A percentile compares a stretch with the other conserved stretches of the same genome.
phyloP scores from a whole-genome alignment of 2,888 invertebrate species.

The Acrocera orbiculus region DNA sequence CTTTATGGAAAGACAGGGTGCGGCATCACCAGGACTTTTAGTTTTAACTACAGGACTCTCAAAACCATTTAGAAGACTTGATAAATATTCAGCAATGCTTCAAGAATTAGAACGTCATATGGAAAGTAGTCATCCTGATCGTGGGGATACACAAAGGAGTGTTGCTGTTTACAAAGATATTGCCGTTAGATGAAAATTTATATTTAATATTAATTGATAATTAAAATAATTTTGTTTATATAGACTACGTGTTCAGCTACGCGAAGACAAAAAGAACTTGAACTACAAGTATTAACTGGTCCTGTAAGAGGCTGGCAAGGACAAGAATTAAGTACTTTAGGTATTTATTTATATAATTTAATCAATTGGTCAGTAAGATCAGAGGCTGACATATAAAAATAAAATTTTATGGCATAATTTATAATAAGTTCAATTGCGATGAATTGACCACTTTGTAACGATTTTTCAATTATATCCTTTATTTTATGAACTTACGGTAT shows the following conservation, averaged over 20 bases:
- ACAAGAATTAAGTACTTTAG: constrained; percentile 40
- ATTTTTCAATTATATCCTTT: no score
- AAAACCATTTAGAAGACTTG: constrained; percentile 85
- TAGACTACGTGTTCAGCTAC: constrained; percentile 75
- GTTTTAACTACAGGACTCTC: constrained; percentile 85
- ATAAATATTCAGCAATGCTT: constrained; percentile 85
- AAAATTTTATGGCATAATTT: no score
- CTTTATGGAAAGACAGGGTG: constrained; percentile 78
- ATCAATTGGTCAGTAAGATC: no score
- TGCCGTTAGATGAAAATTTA: constrained; percentile 43
- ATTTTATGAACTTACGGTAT: no score
- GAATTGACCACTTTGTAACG: no score
- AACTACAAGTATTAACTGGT: constrained; percentile 84
- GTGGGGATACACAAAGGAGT: constrained; percentile 92
- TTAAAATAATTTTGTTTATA: constrained; percentile 10
- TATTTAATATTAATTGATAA: constrained; percentile 1
- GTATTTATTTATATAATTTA: no score
- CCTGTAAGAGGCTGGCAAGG: constrained; percentile 94
- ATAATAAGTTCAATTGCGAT: no score
- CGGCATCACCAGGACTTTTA: constrained; percentile 69
- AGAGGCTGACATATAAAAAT: no score
- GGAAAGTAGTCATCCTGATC: constrained; percentile 85
- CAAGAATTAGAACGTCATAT: constrained; percentile 92
- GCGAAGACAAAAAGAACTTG: constrained; percentile 86
- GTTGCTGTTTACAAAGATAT: constrained; percentile 90